phyloP scores from a whole-genome alignment of 2,888 invertebrate species.

The Drosophila testacea region DNA sequence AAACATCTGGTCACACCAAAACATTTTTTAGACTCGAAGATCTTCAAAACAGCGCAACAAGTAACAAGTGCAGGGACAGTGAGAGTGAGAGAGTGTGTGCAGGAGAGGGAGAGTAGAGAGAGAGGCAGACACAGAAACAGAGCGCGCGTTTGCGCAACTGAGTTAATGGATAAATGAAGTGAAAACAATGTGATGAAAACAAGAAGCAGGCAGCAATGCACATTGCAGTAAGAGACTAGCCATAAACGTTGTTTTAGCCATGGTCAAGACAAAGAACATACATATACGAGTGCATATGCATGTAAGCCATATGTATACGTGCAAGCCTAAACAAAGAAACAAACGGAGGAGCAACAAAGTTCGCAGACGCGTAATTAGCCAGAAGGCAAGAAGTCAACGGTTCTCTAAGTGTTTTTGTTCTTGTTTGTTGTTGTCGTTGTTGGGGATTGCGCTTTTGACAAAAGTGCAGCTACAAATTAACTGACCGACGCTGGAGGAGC shows the following conservation, averaged over 20 bases:
- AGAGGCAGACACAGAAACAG: slow-evolving; percentile 13
- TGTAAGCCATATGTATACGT: slow-evolving; percentile 2
- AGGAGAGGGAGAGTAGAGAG: slow-evolving; percentile 8
- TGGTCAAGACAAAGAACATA: slow-evolving; percentile 66
- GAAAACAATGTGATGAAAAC: slow-evolving; percentile 41
- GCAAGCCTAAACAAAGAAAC: slow-evolving; percentile 58
- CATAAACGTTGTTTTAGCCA: slow-evolving; percentile 37
- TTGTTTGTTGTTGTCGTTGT: slow-evolving; percentile 15
- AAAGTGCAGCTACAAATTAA: slow-evolving; percentile 33
- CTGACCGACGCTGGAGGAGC: slow-evolving; percentile 26
- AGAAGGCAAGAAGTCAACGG: slow-evolving; percentile 42
- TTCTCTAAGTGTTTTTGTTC: slow-evolving; percentile 23
- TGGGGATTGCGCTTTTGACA: slow-evolving; percentile 51
- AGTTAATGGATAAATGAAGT: slow-evolving; percentile 48
- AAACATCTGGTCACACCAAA: slow-evolving; percentile 34
- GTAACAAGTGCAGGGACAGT: slow-evolving; percentile 37
- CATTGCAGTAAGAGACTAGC: slow-evolving; percentile 44
- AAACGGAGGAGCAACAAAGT: slow-evolving; percentile 44
- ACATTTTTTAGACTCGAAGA: slow-evolving; percentile 15
- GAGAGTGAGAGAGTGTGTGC: slow-evolving; percentile 7
- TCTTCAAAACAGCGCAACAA: slow-evolving; percentile 59
- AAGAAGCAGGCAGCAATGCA: slow-evolving; percentile 39
- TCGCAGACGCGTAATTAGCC: slow-evolving; percentile 51
- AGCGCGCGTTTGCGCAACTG: slow-evolving; percentile 69
- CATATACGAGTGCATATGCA: not conserved